Percentiles rank a stretch among this genome's conserved stretches.
Conservation (phyloP, 2,888 invertebrate species). For the Noctua janthe region DNA sequence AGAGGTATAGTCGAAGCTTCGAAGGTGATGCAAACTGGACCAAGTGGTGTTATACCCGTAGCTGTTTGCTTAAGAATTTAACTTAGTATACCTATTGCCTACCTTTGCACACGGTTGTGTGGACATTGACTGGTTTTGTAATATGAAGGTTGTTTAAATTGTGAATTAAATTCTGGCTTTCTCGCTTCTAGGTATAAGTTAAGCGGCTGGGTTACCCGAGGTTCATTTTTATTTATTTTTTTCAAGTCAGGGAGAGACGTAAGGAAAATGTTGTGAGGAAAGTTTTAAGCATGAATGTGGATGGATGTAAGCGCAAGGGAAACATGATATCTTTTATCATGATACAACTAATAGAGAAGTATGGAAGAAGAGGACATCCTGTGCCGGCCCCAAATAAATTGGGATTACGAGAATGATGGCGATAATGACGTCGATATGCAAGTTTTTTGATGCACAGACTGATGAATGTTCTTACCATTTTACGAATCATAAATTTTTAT, state of each 20-base stretch:
- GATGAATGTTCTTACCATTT: background rate
- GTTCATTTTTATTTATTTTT: background rate
- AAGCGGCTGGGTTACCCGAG: background rate
- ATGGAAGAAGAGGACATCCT: background rate
- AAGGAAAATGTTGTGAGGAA: background rate
- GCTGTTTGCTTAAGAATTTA: slow-evolving; percentile 28
- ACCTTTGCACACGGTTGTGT: background rate
- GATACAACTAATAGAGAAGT: background rate
- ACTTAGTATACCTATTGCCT: background rate
- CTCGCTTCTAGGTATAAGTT: background rate
- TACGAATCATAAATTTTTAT: background rate
- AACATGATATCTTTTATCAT: background rate
- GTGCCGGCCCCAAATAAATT: background rate
- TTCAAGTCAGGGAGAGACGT: background rate
- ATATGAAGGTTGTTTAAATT: slow-evolving; percentile 5
- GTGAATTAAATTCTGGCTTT: background rate
- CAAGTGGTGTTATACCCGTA: slow-evolving; percentile 51
- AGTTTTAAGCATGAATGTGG: background rate
- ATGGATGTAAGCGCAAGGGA: background rate
- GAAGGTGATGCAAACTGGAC: slow-evolving; percentile 62
- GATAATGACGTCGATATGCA: background rate
- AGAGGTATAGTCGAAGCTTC: slow-evolving; percentile 55
- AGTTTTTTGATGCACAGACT: background rate
- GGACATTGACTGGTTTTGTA: background rate
- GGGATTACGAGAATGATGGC: background rate